Evolutionary conservation across 2,113 vertebrate genomes (phyloP), one percentile per base, ranked within the genome.

Genomic region (Chionomys nivalis): DNA sequence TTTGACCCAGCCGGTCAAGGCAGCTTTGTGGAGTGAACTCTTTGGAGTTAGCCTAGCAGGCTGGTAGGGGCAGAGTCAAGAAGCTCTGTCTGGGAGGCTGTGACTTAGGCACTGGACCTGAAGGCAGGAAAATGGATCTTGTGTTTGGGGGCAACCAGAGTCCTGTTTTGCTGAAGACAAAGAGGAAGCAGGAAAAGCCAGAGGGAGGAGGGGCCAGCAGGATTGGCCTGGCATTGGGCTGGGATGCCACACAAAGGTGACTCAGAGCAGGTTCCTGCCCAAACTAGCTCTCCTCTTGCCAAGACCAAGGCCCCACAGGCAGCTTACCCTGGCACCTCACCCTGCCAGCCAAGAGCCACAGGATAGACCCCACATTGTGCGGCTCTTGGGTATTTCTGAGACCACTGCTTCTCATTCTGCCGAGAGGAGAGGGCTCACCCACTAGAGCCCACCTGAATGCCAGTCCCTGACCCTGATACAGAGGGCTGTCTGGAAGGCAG

Each of bases 351-450:
- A 33, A 65, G 55, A 61, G 63, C 66, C 78, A 42, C 5, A 17
- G 65, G 2, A 26, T 2, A 88, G 49, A 86, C 28, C 2, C 66
- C 39, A 31, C 0, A 1, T 9, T 39, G 68, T 10, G 44, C 42
- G 2, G 17, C 33, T 3, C 10, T 4, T 0, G 5, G 26, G 11
- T 1, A 21, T 65, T 16, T n/a, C 68, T 10, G 47, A 86, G 85
- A 28, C 65, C 72, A 9, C 5, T 5, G 24, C 19, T 11, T n/a
- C 73, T 66, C 23, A 1, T 6, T 19, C n/a, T 28, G 23, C 47
- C 33, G 36, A 24, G 0, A 28, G 82, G 28, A 79, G 44, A 2
- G 63, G 85, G 58, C 72, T 72, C 13, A 26, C 85, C 55, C 3
- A 16, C 21, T 3, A 55, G 66, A 24, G 24, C 61, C 33, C 33